Conservation (phyloP, 2,113 vertebrate genomes). For the human region DNA sequence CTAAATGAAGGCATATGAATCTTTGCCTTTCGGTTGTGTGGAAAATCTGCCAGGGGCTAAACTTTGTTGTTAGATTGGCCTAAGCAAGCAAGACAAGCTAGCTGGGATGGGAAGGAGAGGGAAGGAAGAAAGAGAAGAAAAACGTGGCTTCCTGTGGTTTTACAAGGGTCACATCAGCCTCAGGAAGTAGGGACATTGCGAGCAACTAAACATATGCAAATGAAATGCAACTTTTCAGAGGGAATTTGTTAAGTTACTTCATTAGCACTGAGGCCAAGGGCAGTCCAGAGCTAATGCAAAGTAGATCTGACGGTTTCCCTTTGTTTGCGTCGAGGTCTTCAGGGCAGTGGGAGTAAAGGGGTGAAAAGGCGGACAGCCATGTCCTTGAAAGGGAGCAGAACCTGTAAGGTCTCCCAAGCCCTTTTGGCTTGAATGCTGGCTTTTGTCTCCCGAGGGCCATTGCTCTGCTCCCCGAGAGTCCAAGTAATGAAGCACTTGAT, state of each 20-base stretch:
- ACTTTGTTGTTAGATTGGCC: conserved; percentile 1
- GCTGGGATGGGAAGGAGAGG: background rate
- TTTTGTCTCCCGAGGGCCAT: conserved; percentile 64
- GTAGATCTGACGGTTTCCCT: conserved; percentile 44
- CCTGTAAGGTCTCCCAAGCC: conserved; percentile 50
- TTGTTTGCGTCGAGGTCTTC: conserved; percentile 55
- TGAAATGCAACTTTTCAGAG: conserved; percentile 60
- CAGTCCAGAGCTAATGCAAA: conserved; percentile 49
- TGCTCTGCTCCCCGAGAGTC: conserved; percentile 45
- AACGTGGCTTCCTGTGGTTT: conserved; percentile 61
- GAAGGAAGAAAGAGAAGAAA: background rate
- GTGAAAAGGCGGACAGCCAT: background rate
- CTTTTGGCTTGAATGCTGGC: conserved; percentile 52
- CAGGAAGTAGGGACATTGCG: conserved; percentile 23
- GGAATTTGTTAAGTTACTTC: conserved; percentile 58
- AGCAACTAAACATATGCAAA: conserved; percentile 68
- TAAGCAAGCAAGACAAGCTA: background rate
- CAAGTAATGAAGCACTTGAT: conserved; percentile 67
- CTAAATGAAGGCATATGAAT: conserved; percentile 37
- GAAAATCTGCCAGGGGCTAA: conserved; percentile 55
- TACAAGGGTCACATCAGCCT: conserved; percentile 42
- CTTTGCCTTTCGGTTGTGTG: conserved; percentile 38
- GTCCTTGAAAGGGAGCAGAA: conserved; percentile 66
- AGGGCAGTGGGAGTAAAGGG: conserved; percentile 8
- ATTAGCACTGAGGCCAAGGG: conserved; percentile 65